Base-by-base conservation (phyloP, 2,888 invertebrate species). In the Aspidapion aeneum region DNA sequence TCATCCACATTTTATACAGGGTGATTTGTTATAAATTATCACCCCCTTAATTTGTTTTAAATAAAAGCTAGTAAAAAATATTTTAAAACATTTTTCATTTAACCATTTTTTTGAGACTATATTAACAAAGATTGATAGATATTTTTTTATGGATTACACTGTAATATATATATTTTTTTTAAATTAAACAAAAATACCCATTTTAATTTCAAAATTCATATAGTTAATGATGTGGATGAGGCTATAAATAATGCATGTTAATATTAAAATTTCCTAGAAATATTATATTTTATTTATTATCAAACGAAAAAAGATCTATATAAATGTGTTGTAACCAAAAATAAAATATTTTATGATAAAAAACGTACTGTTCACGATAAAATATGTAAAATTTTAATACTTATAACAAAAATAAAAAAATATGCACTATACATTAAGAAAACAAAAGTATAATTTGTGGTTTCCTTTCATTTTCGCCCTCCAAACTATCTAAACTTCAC, bases 401-500 rank as follows among this genome's bases (percentile, higher is more conserved):
- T 35, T 35, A 35, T 35, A 35, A 35, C 35, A 35, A 35, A 35
- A 35, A 35, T 35, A 35, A 35, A 35, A n/a, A 35, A 35, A 35
- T 35, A 35, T 35, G 35, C 35, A 35, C 35, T 35, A 7, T 7
- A 35, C 3, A 35, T 12, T 35, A 35, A 12, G 12, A 52, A 17
- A 52, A 52, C 52, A 61, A 52, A 65, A 68, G 66, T 64, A 63
- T 63, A 72, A 71, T 69, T 69, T 70, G 66, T 65, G 69, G 62
- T 61, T 51, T 61, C 51, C 56, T 66, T 63, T 51, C 18, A 49
- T 19, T 16, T 48, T 55, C 60, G n/a, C n/a, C n/a, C n/a, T n/a
- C n/a, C n/a, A n/a, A n/a, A n/a, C n/a, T n/a, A n/a, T n/a, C 70
- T 73, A 75, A 61, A 75, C 74, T 88, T 93, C 93, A 81, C 94